Base-by-base conservation (phyloP, 2,888 invertebrate species). In the Tryphoninae sp. region DNA sequence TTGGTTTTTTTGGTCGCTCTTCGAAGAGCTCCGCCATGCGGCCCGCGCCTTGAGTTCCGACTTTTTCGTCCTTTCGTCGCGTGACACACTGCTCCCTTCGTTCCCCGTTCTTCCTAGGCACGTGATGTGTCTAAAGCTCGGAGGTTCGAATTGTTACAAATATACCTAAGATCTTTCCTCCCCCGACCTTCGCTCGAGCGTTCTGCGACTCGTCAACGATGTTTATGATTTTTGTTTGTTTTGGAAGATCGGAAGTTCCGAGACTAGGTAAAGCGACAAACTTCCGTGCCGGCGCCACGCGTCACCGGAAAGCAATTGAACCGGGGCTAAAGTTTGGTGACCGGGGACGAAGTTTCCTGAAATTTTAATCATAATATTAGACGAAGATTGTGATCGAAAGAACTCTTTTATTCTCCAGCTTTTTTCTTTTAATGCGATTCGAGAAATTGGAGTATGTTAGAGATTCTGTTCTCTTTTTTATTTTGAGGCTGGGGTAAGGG, bases 211-310 rank as follows among this genome's bases (percentile, higher is more conserved):
- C 72, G 22, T 67, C 73, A 72, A 40, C 51, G 73, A 69, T 59
- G 22, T 58, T 73, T 51, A 77, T 55, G 72, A 68, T 58, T 73
- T 76, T 78, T 26, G 62, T 78, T 74, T 69, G 58, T 81, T 81
- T 78, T 69, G 45, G 55, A 19, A 64, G 51, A 65, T 78, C 64
- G n/a, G 67, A 64, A 68, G 51, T 40, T 74, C 59, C 33, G 42
- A 72, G 59, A 67, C 53, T 55, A 55, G 62, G 19, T 58, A 62
- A 80, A 58, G 72, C 55, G 55, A 72, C 3, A 45, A 33, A 55
- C 23, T 80, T 61, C 65, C 69, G 64, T 26, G 7, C 51, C 51
- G 72, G 61, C 51, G 73, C 42, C 49, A 4, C 19, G 11, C 22
- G 51, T 78, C 78, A 78, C 55, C 16, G 19, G 9, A 16, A 19